These are phyloP conservation scores for Tipula confusa DNA, from an alignment of 2,888 invertebrate genomes.

Conservation along the genomic window DNA sequence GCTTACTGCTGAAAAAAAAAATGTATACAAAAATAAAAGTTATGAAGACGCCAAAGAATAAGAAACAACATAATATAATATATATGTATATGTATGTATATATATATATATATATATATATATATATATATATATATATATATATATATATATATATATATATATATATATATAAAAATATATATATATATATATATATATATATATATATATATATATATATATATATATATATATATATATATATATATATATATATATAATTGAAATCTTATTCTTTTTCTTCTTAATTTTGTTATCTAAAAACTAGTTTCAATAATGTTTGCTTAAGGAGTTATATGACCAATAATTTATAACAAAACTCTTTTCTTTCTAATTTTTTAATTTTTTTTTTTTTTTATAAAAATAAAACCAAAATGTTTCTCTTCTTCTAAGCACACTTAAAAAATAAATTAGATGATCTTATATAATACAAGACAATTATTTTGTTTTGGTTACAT, in stretches of 20 bases:
- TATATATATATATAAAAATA: no score
- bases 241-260: neutral
- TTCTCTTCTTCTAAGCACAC: neutral
- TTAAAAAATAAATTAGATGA: neutral
- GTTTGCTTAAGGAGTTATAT: constrained; percentile 20
- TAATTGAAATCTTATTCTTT: neutral
- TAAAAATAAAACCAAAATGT: neutral
- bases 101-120: no score
- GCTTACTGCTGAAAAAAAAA: neutral
- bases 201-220: no score
- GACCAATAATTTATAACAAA: constrained; percentile 20
- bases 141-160: no score
- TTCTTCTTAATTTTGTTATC: constrained; percentile 12
- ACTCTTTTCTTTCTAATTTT: constrained; percentile 5
- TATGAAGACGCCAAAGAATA: neutral
- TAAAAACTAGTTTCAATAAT: constrained; percentile 25
- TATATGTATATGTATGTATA: no score
- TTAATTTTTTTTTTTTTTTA: neutral
- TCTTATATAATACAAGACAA: constrained; percentile 1
- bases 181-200: no score
- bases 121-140: no score
- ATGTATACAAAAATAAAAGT: neutral
- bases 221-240: no score
- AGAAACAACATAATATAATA: no score
- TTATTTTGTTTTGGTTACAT: neutral